Evolutionary conservation across 2,888 invertebrate species (phyloP).

Genomic region (Drosophila anceps): DNA sequence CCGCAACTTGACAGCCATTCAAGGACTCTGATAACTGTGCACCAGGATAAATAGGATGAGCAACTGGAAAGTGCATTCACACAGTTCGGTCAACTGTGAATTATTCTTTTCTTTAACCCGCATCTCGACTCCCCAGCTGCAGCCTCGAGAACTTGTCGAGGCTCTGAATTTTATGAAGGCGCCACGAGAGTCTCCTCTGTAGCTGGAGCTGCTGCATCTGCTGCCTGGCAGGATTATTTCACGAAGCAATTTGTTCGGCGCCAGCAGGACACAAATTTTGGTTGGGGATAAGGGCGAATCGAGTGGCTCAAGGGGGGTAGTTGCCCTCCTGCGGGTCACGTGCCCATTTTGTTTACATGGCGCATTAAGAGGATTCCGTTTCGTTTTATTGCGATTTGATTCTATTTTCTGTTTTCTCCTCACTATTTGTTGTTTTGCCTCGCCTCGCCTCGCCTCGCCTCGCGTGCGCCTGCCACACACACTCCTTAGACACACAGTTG

Average conservation of each 20-base stretch:
- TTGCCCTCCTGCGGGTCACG: constrained; percentile 73
- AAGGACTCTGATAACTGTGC: constrained; percentile 38
- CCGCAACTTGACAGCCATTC: constrained; percentile 59
- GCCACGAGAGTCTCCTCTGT: constrained; percentile 29
- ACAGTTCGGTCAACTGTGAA: constrained; percentile 47
- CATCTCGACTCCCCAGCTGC: background rate
- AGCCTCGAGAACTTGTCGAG: constrained; percentile 12
- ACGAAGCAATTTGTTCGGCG: constrained; percentile 68
- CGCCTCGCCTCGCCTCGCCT: constrained; percentile 27
- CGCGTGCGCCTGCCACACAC: constrained; percentile 37
- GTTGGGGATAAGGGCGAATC: background rate
- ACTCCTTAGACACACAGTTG: constrained; percentile 1
- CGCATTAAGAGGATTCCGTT: constrained; percentile 82
- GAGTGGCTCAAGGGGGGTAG: background rate
- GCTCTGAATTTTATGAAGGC: constrained; percentile 54
- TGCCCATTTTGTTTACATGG: constrained; percentile 83
- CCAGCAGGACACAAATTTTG: constrained; percentile 44
- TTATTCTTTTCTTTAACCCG: constrained; percentile 45
- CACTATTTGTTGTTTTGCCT: constrained; percentile 43
- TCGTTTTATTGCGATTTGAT: constrained; percentile 76
- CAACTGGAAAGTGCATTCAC: constrained; percentile 34
- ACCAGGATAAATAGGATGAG: constrained; percentile 8
- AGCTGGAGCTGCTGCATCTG: constrained; percentile 40
- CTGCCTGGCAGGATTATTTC: constrained; percentile 56
- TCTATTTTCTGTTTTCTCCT: constrained; percentile 61